Evolutionary conservation across 1,140 invertebrate genomes (phyloP).

Genomic region (Paramacrobiotus metropolitanus): DNA sequence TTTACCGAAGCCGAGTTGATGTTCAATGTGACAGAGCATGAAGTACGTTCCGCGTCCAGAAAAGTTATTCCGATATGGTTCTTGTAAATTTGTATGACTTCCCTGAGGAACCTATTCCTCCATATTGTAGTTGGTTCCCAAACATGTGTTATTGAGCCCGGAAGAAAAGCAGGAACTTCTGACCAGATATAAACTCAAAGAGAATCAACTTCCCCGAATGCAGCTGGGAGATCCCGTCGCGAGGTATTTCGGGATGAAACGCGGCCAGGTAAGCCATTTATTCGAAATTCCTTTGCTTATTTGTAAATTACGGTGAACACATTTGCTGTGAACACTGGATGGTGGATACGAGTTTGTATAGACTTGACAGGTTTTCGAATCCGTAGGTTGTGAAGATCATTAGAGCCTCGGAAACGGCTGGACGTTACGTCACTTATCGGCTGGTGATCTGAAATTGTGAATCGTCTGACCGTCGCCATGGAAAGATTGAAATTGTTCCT

Average conservation of each 20-base stretch:
- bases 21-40: slow-evolving; percentile 98
- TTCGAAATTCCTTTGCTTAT: not conserved
- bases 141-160: slow-evolving; percentile 89
- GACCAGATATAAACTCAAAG: slow-evolving; percentile 84
- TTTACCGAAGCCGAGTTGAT: slow-evolving; percentile 93
- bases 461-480: too few relatives aligned
- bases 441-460: slow-evolving; percentile 69
- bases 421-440: slow-evolving; percentile 91
- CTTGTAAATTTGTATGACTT: slow-evolving; percentile 8
- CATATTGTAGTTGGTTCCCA: slow-evolving; percentile 50
- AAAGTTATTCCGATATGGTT: slow-evolving; percentile 9
- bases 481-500: too few relatives aligned
- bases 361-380: not conserved
- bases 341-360: not conserved
- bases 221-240: slow-evolving; percentile 94
- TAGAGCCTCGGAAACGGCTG: slow-evolving; percentile 85
- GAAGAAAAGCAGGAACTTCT: slow-evolving; percentile 92
- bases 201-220: slow-evolving; percentile 95
- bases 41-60: slow-evolving; percentile 24
- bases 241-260: slow-evolving; percentile 83
- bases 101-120: too few relatives aligned
- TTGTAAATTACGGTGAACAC: not conserved
- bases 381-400: slow-evolving; percentile 87
- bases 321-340: not conserved
- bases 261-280: slow-evolving; percentile 49